Percentiles rank a stretch among this genome's conserved stretches.
phyloP scores from a whole-genome alignment of 35 echinoderm and acorn worm species.

The Ptychodera flava region DNA sequence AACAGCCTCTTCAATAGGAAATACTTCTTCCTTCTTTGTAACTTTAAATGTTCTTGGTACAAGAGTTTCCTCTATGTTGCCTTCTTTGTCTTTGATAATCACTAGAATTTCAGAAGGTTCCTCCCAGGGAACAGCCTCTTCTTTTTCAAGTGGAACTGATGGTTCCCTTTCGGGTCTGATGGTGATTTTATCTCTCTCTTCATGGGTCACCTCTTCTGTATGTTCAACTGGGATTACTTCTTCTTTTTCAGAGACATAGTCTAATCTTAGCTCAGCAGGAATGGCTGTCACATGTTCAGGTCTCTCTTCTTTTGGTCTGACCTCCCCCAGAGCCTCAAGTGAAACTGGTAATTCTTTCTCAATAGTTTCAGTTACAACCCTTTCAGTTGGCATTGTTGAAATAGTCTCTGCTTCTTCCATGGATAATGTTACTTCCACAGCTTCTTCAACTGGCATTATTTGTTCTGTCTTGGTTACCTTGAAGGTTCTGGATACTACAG shows the following conservation, averaged over 20 bases:
- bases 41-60: not conserved
- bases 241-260: no score
- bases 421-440: no score
- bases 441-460: constrained; percentile 37
- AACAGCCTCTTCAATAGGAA: not conserved
- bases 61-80: not conserved
- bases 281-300: no score
- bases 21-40: not conserved
- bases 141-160: not conserved
- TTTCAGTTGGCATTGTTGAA: no score
- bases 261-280: no score
- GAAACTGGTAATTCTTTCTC: constrained; percentile 19
- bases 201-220: not conserved
- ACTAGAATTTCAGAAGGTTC: not conserved
- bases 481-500: no score
- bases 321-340: constrained; percentile 15
- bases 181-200: not conserved
- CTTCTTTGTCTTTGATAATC: not conserved
- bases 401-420: no score
- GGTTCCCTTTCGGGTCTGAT: not conserved
- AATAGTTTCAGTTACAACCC: no score
- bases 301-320: no score
- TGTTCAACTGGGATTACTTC: not conserved
- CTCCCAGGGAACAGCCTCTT: not conserved
- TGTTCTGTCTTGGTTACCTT: no score